Evolutionary conservation across 2,888 invertebrate species (phyloP), one percentile per base, ranked within the genome.

Genomic region (Tuta absoluta): DNA sequence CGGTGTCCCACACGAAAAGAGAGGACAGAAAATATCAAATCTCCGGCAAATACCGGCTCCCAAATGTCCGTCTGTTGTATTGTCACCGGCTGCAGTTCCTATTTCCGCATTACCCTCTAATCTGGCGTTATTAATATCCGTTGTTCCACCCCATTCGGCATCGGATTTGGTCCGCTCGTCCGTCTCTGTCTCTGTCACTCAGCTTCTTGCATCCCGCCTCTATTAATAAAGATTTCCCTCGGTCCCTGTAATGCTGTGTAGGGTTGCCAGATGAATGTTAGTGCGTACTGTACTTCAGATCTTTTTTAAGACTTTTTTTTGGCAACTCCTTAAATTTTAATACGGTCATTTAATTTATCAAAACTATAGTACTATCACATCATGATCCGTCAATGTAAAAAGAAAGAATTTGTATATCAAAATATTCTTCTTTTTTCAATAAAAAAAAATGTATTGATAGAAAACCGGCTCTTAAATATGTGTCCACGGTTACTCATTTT

Each of bases 151-250:
- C 60, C 60, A 60, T 45, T 60, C 24, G 33, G 56, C 45, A 45
- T 60, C 60, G 60, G 60, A 60, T 60, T 60, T 60, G 60, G 60
- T 45, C 38, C 41, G 41, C 62, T 21, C 38, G 33, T 62, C 37
- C 28, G 28, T 62, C 62, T 38, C 62, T 62, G 64, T 62, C 62
- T 38, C 33, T 62, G 64, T 63, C 65, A 53, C 51, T 65, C 63
- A 59, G 24, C 71, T 71, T 72, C 74, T 79, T 70, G 69, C 72
- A 68, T 68, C 71, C 73, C 74, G 70, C 75, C 76, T 77, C 88
- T 89, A 89, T 89, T 89, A 87, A 89, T 89, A 89, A 87, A 81
- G 89, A 85, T 89, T 87, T 87, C 77, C 85, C 81, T 78, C 79
- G 72, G 79, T 73, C 75, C 73, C 76, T 72, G 74, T 82, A 79